Percentiles rank a stretch among this genome's conserved stretches.
phyloP scores from a whole-genome alignment of 2,797 vertebrate genomes.

The Phoeniculus purpureus region DNA sequence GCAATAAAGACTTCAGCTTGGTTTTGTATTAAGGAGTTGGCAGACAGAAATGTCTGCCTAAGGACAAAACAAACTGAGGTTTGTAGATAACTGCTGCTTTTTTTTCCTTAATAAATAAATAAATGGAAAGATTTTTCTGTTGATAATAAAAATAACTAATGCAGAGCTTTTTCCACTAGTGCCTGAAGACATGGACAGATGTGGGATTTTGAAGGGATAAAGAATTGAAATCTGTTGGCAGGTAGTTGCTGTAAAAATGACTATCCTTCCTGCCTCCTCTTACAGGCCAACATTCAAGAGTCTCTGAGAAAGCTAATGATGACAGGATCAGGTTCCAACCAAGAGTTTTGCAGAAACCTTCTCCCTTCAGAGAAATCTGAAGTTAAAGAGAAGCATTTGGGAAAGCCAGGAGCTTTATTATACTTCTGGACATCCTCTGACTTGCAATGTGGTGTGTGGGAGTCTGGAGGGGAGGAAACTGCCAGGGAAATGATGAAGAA shows the following conservation, averaged over 20 bases:
- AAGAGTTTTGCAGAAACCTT: constrained; percentile 39
- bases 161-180: constrained; percentile 68
- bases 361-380: constrained; percentile 42
- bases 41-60: constrained; percentile 71
- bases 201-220: constrained; percentile 73
- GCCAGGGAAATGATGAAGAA: not conserved
- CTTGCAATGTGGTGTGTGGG: not conserved
- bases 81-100: constrained; percentile 60
- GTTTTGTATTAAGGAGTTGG: constrained; percentile 61
- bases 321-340: constrained; percentile 51
- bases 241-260: constrained; percentile 71
- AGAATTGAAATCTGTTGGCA: constrained; percentile 75
- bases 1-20: constrained; percentile 70
- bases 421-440: not conserved
- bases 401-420: not conserved
- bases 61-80: constrained; percentile 71
- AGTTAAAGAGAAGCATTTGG: constrained; percentile 26
- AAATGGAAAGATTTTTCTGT: constrained; percentile 75
- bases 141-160: constrained; percentile 79
- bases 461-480: not conserved
- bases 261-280: constrained; percentile 62
- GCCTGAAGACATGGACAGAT: constrained; percentile 74
- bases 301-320: constrained; percentile 56
- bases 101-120: constrained; percentile 72
- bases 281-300: constrained; percentile 61